These are phyloP conservation scores for Liopterus haemorrhoidalis DNA, from an alignment of 2,888 invertebrate species.

Conservation along the genomic window DNA sequence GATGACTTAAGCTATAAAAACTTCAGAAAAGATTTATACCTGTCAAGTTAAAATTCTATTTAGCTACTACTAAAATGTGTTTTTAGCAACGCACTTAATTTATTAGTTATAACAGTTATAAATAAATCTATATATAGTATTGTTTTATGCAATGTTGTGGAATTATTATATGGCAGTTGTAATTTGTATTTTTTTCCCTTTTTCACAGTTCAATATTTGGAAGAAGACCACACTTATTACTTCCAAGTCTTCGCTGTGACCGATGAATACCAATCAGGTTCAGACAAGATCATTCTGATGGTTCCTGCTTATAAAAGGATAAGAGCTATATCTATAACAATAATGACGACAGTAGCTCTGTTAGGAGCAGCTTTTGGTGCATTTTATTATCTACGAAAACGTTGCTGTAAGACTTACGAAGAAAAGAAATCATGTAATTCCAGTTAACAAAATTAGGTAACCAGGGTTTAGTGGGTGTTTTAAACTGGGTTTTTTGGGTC, in stretches of 20 bases:
- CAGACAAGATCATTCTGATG: constrained; percentile 57
- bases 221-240: constrained; percentile 67
- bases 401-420: constrained; percentile 39
- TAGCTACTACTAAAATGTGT: too few species aligned
- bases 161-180: background rate
- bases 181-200: background rate
- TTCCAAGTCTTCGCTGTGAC: constrained; percentile 66
- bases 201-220: constrained; percentile 56
- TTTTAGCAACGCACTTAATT: background rate
- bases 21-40: too few species aligned
- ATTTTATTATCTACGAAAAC: constrained; percentile 52
- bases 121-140: constrained; percentile 6
- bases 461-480: too few species aligned
- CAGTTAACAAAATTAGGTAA: too few species aligned
- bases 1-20: too few species aligned
- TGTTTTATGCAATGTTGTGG: background rate
- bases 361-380: constrained; percentile 59
- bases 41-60: too few species aligned
- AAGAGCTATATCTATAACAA: constrained; percentile 64
- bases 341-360: constrained; percentile 63
- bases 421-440: constrained; percentile 8
- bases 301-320: constrained; percentile 68
- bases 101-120: background rate
- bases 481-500: too few species aligned
- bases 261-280: constrained; percentile 56